Percentiles rank a stretch among this genome's conserved stretches.
These are phyloP conservation scores for Platichthys stellatus DNA, from an alignment of 2,113 vertebrate genomes.

Conservation along the genomic window DNA sequence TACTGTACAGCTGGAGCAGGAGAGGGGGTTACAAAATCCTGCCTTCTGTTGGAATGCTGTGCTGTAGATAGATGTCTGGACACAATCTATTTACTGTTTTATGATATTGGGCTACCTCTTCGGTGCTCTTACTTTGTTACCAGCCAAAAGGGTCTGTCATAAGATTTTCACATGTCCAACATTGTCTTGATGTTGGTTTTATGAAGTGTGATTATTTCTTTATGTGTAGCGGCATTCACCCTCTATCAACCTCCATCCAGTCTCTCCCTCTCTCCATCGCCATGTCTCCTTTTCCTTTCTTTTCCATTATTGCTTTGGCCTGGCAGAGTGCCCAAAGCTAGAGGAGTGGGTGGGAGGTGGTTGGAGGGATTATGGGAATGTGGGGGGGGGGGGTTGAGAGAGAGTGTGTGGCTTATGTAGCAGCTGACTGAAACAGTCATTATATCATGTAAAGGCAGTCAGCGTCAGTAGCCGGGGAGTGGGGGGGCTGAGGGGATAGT, in stretches of 20 bases:
- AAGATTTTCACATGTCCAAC: background rate
- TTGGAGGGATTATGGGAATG: constrained; percentile 42
- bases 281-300: constrained; percentile 49
- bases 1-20: constrained; percentile 71
- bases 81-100: background rate
- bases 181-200: background rate
- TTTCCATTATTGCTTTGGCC: constrained; percentile 67
- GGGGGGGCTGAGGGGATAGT: constrained; percentile 6
- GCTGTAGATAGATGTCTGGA: constrained; percentile 37
- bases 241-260: constrained; percentile 11
- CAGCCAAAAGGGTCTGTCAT: background rate
- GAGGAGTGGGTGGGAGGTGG: constrained; percentile 48
- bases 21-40: constrained; percentile 58
- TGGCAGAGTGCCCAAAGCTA: constrained; percentile 69
- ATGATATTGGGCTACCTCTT: background rate
- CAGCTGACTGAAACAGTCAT: constrained; percentile 75
- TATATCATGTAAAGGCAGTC: constrained; percentile 78
- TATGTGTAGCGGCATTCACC: constrained; percentile 8
- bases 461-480: constrained; percentile 18
- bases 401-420: constrained; percentile 62
- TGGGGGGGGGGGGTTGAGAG: constrained; percentile 24
- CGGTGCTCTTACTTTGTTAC: background rate
- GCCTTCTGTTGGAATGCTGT: constrained; percentile 63
- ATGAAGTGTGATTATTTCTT: background rate
- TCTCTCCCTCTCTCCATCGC: constrained; percentile 18